Evolutionary conservation across 2,888 invertebrate genomes (phyloP), one percentile per base, ranked within the genome.

Genomic region (Acrobasis repandana): DNA sequence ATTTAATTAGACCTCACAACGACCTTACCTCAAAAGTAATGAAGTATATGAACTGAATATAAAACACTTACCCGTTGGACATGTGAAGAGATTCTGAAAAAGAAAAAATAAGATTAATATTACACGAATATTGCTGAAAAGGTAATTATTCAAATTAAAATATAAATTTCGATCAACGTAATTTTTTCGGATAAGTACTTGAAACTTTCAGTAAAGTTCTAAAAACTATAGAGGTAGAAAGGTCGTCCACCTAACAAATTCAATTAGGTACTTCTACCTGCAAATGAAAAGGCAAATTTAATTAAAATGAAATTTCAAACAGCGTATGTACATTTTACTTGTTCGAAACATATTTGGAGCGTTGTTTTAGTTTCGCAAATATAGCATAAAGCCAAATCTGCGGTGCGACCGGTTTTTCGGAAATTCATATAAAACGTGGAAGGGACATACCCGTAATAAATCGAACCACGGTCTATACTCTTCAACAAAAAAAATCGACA

Each of bases 31-130:
- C 10, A 38, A 10, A 11, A 11, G 43, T n/a, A n/a, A 43, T 43
- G 3, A n/a, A 14, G 6, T 11, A n/a, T n/a, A n/a, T 6, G n/a
- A 14, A 14, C n/a, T 38, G 14, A 36, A 14, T 14, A 14, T 56
- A 20, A 56, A 28, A 48, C 38, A 94, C 95, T 95, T 87, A 95
- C 95, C 95, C 82, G 94, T 95, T 74, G 95, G 95, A 93, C 95
- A 95, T 76, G 94, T 94, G 90, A 95, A 95, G 85, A 95, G 82
- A 77, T 94, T 93, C 95, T 95, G 95, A 67, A 94, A 94, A 85
- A 81, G 80, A 85, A 85, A 79, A 74, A 67, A 74, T 71, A 67
- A 68, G 65, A 70, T 67, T 67, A 61, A 65, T 56, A 10, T 0
- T 28, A 38, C 11, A 38, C 1, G 2, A 38, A 28, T 28, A 0